Base-by-base conservation (phyloP, 2,113 vertebrate genomes). In the Centrocercus urophasianus region DNA sequence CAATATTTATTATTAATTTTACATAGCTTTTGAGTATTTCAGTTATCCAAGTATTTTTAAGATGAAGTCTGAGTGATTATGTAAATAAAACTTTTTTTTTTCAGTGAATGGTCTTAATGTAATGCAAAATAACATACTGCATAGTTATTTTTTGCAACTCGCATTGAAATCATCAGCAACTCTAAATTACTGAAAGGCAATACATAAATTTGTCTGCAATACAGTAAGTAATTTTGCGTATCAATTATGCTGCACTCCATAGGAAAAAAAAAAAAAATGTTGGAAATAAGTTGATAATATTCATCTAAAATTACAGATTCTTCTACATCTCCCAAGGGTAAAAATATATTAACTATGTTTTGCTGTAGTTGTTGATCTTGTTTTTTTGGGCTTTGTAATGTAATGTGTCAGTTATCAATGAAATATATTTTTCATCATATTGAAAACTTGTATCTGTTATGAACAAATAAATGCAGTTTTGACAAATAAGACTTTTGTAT, bases 321-420 rank as follows among this genome's bases (percentile, higher is more conserved):
- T 82, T 83, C 60, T 47, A 71, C 3, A 38, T 13, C 1, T 8
- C 11, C 43, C 42, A 47, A 56, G 18, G 65, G 8, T 73, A 54
- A 69, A 89, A 74, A 6, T 1, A 4, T 25, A 75, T 10, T 57
- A n/a, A 86, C 52, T 75, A 78, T 34, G 21, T 42, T 48, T 86
- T 66, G 27, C 52, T 47, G 13, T 2, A 1, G 0, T 66, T 67
- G 6, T 70, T 54, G 19, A 19, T 69, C 7, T 22, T 42, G n/a
- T 21, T 60, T 13, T 25, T 38, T 17, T 81, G 71, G 67, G 19
- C 76, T 73, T 30, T 71, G 59, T 93, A 7, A 34, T 63, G 38
- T 90, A 11, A 22, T 42, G 13, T 61, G 50, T 8, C 11, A 6
- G 1, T n/a, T 71, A 42, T 15, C 50, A 59, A 38, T 0, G 5